These are phyloP conservation scores for Drosophila nigritarsus DNA, from an alignment of 2,888 invertebrate genomes.

Conservation along the genomic window DNA sequence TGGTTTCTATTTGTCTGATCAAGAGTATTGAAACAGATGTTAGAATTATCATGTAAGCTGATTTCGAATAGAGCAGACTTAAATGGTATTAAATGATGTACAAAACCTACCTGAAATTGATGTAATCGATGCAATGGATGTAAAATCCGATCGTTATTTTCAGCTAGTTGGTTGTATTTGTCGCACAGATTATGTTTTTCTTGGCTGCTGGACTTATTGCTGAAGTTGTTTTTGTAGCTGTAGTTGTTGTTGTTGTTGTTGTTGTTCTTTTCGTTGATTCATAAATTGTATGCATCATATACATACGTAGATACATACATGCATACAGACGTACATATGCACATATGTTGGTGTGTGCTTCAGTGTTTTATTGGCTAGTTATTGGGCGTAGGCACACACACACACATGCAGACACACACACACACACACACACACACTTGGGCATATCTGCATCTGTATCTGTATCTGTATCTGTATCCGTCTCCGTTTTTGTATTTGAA, in stretches of 20 bases:
- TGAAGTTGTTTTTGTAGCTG: not conserved
- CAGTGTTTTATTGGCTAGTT: conserved; percentile 28
- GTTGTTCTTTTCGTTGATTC: not conserved
- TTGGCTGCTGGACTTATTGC: not conserved
- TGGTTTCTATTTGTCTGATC: not conserved
- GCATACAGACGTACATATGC: not conserved
- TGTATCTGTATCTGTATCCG: conserved; percentile 5
- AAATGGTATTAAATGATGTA: not conserved
- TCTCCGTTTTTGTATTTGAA: not conserved
- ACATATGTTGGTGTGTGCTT: not conserved
- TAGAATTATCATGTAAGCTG: not conserved
- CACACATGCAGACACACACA: not conserved
- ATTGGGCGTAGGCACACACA: conserved; percentile 22
- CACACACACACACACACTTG: conserved; percentile 12
- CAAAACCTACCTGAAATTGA: not conserved
- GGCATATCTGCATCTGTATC: conserved; percentile 24
- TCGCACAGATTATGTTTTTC: not conserved
- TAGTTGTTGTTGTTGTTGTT: not conserved
- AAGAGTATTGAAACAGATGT: not conserved
- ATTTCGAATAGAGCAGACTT: not conserved
- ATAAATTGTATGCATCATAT: not conserved
- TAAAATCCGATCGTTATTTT: not conserved
- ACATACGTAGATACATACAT: not conserved
- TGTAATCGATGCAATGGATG: not conserved
- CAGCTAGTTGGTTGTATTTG: not conserved